Conservation (phyloP, 2,888 invertebrate species). For the Dromius quadrimaculatus region DNA sequence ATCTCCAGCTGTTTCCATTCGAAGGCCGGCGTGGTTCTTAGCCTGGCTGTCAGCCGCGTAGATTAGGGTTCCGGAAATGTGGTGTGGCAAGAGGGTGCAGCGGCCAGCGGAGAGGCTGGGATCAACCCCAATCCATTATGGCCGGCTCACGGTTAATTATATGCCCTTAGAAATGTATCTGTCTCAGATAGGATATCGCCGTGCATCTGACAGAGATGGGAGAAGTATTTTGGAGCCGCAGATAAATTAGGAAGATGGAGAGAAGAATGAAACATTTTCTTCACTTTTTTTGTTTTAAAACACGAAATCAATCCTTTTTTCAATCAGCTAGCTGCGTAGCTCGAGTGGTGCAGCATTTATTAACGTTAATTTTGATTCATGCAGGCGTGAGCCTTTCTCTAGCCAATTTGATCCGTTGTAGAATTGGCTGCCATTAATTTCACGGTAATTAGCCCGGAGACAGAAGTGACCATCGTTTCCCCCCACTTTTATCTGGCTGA, state of each 20-base stretch:
- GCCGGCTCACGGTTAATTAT: constrained; percentile 55
- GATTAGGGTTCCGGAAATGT: constrained; percentile 47
- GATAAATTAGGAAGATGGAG: not conserved
- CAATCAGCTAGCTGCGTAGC: too few relatives aligned
- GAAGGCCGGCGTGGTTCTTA: too few relatives aligned
- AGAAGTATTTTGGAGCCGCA: too few relatives aligned
- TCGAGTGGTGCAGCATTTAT: too few relatives aligned
- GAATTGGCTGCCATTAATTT: constrained; percentile 46
- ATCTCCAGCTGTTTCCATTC: too few relatives aligned
- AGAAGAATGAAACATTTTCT: not conserved
- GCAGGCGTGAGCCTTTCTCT: too few relatives aligned
- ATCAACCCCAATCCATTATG: constrained; percentile 66
- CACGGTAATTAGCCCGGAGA: constrained; percentile 50
- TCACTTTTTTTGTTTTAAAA: not conserved
- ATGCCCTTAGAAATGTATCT: constrained; percentile 49
- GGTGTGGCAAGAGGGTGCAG: constrained; percentile 14
- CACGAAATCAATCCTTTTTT: too few relatives aligned
- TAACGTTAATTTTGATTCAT: too few relatives aligned
- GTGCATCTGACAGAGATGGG: too few relatives aligned
- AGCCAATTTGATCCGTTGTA: constrained; percentile 33
- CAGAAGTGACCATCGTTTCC: constrained; percentile 51
- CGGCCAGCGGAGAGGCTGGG: constrained; percentile 54
- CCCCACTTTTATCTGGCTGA: constrained; percentile 48
- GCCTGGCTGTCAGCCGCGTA: constrained; percentile 31
- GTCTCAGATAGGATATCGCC: constrained; percentile 26